Evolutionary conservation across 2,888 invertebrate genomes (phyloP).

Genomic region (Mylabris sibirica): DNA sequence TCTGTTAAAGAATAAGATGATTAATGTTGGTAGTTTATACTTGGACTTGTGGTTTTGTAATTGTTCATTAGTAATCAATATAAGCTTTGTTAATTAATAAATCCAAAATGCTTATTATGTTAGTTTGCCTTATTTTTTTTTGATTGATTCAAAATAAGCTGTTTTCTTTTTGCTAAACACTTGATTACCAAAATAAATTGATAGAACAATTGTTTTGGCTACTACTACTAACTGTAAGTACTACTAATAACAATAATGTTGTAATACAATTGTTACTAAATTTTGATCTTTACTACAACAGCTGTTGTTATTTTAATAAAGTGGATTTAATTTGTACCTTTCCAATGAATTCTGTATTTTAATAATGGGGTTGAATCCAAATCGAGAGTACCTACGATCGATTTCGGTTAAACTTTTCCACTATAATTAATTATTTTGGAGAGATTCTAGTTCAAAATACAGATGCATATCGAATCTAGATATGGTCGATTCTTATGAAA

Average conservation of each 20-base stretch:
- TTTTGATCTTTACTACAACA: not conserved
- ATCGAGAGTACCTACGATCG: not conserved
- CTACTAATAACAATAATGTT: not conserved
- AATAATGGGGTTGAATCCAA: not conserved
- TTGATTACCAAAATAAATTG: not conserved
- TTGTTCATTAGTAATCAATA: not conserved
- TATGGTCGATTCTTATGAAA: too few species aligned
- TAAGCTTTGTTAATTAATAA: not conserved
- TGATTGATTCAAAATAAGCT: not conserved
- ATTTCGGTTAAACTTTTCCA: not conserved
- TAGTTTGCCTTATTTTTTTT: not conserved
- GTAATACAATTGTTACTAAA: not conserved
- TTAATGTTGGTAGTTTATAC: not conserved
- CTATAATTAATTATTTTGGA: too few species aligned
- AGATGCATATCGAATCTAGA: too few species aligned
- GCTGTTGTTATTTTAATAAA: constrained; percentile 3
- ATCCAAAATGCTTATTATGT: too few species aligned
- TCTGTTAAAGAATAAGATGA: not conserved
- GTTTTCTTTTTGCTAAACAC: not conserved
- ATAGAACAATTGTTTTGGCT: not conserved
- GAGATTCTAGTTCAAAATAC: too few species aligned
- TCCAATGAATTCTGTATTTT: not conserved
- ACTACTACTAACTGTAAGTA: not conserved
- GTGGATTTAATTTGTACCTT: not conserved
- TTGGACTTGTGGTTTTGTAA: not conserved